A percentile compares a stretch with the other conserved stretches of the same genome.
Evolutionary conservation across 1,140 invertebrate genomes (phyloP).

Genomic region (Danaus melanippus): DNA sequence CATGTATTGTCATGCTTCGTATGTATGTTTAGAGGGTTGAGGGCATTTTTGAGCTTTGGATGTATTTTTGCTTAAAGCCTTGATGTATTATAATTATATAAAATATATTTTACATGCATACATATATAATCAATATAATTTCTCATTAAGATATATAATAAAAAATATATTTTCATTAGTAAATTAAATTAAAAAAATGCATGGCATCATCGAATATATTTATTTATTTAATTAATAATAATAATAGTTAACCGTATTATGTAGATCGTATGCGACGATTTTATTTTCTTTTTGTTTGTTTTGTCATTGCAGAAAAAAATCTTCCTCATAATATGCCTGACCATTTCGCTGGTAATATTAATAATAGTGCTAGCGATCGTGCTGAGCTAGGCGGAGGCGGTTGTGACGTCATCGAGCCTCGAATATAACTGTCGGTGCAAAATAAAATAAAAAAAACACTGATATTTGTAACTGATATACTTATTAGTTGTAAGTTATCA

Average conservation of each 20-base stretch:
- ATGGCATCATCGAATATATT: no score
- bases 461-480: slow-evolving; percentile 17
- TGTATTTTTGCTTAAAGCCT: slow-evolving; percentile 64
- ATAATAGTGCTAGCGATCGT: slow-evolving; percentile 77
- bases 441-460: slow-evolving; percentile 6
- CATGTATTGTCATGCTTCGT: no score
- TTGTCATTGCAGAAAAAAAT: slow-evolving; percentile 90
- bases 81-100: no score
- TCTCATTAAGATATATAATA: no score
- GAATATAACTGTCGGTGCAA: slow-evolving; percentile 21
- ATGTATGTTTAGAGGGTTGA: background rate
- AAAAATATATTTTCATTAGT: no score
- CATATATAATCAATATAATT: no score
- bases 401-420: slow-evolving; percentile 29
- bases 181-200: no score
- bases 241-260: no score
- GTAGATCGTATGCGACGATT: slow-evolving; percentile 10
- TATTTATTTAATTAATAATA: no score
- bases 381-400: slow-evolving; percentile 35
- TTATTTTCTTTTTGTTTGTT: slow-evolving; percentile 62
- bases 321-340: slow-evolving; percentile 86
- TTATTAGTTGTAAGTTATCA: slow-evolving; percentile 18
- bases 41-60: slow-evolving; percentile 52
- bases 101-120: no score
- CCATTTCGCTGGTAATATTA: slow-evolving; percentile 82